Evolutionary conservation across 2,888 invertebrate species (phyloP), one percentile per base, ranked within the genome.

Genomic region (Epistrophella euchroma): DNA sequence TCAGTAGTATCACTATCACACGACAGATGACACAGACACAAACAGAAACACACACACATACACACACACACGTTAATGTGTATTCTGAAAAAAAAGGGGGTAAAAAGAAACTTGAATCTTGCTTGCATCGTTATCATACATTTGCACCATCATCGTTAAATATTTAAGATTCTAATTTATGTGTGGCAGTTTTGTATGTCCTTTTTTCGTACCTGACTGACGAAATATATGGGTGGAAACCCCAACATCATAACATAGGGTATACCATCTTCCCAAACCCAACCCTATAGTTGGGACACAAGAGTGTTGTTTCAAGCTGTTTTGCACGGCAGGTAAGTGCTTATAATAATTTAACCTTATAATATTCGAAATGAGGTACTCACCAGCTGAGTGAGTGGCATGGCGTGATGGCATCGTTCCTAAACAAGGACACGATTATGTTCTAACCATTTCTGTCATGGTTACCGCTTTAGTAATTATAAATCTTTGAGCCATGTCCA

Each of bases 151-250:
- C 86, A 71, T 81, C 81, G 77, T 86, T 86, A 86, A 86, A 86
- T 86, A 86, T 86, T 86, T 86, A 86, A 78, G 81, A 78, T 78
- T 86, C 81, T 82, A 81, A 86, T 86, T 86, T 86, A 86, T 86
- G 70, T 86, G 82, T 66, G 82, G 64, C 74, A 74, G 73, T 70
- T 85, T 73, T 75, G 80, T 81, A 70, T 72, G 60, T 78, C 73
- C 64, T 58, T 84, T 74, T 78, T 70, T 55, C 15, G 17, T 52
- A 37, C 25, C 19, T 72, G 70, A 47, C 50, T 66, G 66, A 66
- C 47, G 66, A 66, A 66, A 66, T 66, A 66, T 66, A 47, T 32
- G 35, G 45, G 64, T 17, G 32, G 32, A 45, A 28, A 28, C 28
- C 17, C 32, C 40, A 40, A 40, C 13, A 28, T 35, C 6, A 37